A percentile compares a stretch with the other conserved stretches of the same genome.
Conservation (phyloP, 2,888 invertebrate genomes). For the Euzetes globulus region DNA sequence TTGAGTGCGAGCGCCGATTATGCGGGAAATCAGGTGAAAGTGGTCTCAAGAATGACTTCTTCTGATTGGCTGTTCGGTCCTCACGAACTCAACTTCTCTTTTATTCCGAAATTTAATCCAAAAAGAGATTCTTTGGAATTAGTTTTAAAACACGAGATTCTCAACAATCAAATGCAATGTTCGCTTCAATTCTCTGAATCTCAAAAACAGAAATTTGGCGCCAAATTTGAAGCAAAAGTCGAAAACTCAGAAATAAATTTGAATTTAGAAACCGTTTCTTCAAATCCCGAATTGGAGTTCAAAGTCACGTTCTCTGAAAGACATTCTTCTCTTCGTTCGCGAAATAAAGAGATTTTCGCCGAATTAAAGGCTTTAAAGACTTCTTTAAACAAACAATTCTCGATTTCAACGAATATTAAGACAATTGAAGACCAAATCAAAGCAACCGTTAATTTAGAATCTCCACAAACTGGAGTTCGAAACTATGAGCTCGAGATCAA, state of each 20-base stretch:
- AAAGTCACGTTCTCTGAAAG: neutral
- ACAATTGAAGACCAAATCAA: too few relatives aligned
- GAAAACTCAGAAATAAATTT: neutral
- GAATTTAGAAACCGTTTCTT: neutral
- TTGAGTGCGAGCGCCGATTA: conserved; percentile 3
- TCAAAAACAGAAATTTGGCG: neutral
- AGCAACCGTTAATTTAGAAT: too few relatives aligned
- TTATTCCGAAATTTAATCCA: neutral
- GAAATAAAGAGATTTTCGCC: neutral
- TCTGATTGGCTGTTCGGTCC: neutral
- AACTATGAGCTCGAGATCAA: too few relatives aligned
- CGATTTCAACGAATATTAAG: too few relatives aligned
- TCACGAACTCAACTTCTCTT: neutral
- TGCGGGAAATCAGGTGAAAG: conserved; percentile 22
- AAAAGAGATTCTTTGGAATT: neutral
- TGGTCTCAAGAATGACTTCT: neutral
- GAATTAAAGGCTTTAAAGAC: neutral
- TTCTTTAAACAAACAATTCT: neutral
- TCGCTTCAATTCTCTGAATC: neutral
- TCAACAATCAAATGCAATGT: neutral
- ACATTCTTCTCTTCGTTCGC: neutral
- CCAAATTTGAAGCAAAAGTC: neutral
- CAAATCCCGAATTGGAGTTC: conserved; percentile 12
- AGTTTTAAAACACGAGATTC: neutral
- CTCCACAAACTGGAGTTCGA: too few relatives aligned